These are phyloP conservation scores for Myiozetetes cayanensis DNA, from an alignment of 2,113 vertebrate genomes.

Conservation along the genomic window DNA sequence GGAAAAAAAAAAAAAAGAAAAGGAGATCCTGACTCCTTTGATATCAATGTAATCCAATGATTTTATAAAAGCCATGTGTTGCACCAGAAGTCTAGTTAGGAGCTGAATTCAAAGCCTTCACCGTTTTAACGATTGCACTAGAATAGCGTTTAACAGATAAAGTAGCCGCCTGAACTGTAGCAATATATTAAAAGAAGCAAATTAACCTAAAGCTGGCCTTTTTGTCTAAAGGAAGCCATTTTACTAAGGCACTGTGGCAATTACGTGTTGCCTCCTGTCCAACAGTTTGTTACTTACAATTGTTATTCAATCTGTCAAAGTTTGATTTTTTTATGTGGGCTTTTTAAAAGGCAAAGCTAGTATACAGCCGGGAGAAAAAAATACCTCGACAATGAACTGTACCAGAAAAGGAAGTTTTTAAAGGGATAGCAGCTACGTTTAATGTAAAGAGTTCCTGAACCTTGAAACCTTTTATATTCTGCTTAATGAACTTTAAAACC, in stretches of 20 bases:
- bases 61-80: conserved; percentile 86
- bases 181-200: conserved; percentile 81
- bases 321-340: conserved; percentile 44
- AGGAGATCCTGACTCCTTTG: conserved; percentile 71
- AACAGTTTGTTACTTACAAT: conserved; percentile 71
- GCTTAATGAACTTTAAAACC: conserved; percentile 60
- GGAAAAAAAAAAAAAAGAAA: background rate
- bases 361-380: background rate
- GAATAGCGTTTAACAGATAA: conserved; percentile 72
- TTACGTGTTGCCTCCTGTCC: conserved; percentile 71
- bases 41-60: conserved; percentile 76
- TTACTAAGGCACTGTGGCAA: conserved; percentile 71
- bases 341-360: conserved; percentile 45
- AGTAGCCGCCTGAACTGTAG: conserved; percentile 72
- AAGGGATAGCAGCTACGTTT: conserved; percentile 20
- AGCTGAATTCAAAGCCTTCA: conserved; percentile 76
- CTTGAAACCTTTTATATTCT: conserved; percentile 60
- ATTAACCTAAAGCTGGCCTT: conserved; percentile 80
- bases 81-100: conserved; percentile 73
- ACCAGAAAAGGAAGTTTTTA: conserved; percentile 17
- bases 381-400: conserved; percentile 10
- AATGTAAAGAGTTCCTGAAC: conserved; percentile 41
- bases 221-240: conserved; percentile 79
- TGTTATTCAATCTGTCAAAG: conserved; percentile 78
- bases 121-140: conserved; percentile 74